phyloP scores from a whole-genome alignment of 1,140 invertebrate species.

The Hycleus phaleratus region DNA sequence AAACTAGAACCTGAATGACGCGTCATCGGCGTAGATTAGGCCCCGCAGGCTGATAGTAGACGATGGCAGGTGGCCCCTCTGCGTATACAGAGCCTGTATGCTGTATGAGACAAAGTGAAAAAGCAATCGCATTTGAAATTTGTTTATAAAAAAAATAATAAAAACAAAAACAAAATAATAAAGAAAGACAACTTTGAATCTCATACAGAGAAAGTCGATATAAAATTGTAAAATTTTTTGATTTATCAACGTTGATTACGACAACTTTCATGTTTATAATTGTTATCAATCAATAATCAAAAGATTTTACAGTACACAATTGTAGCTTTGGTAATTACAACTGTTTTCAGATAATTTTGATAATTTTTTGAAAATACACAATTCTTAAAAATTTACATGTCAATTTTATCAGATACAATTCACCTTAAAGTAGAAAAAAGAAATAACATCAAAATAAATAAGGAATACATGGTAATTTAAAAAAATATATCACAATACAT shows the following conservation, averaged over 20 bases:
- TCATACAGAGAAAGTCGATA: conserved; percentile 23
- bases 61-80: conserved; percentile 44
- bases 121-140: conserved; percentile 42
- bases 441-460: neutral
- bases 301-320: conserved; percentile 36
- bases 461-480: conserved; percentile 9
- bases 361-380: conserved; percentile 26
- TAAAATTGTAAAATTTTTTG: conserved; percentile 30
- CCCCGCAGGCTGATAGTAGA: conserved; percentile 40
- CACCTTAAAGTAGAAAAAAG: neutral
- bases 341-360: conserved; percentile 7
- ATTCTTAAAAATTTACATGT: conserved; percentile 16
- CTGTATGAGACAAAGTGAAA: conserved; percentile 43
- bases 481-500: conserved; percentile 15
- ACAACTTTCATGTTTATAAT: neutral
- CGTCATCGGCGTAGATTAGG: conserved; percentile 39
- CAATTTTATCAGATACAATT: neutral
- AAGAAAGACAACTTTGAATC: conserved; percentile 20
- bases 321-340: conserved; percentile 13
- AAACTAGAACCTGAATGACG: conserved; percentile 43
- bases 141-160: conserved; percentile 37
- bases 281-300: conserved; percentile 19
- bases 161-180: neutral
- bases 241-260: neutral
- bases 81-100: conserved; percentile 42